A percentile compares a stretch with the other conserved stretches of the same genome.
These are phyloP conservation scores for Philopotamus ludificatus DNA, from an alignment of 1,140 invertebrate genomes.

Conservation along the genomic window DNA sequence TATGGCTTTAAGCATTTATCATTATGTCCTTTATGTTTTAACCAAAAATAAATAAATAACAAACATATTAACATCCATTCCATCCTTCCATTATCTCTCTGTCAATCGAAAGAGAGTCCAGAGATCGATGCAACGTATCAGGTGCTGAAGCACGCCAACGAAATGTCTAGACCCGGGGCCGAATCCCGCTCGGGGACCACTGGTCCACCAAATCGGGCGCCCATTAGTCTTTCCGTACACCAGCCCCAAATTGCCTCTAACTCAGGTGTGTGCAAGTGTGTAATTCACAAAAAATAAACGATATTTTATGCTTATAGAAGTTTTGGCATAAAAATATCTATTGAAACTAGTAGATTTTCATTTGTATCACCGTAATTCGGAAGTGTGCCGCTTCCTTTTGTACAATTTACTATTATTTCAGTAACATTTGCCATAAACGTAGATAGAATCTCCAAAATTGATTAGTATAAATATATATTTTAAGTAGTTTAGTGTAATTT, in stretches of 20 bases:
- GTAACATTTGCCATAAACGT: too few relatives aligned
- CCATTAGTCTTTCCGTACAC: conserved; percentile 49
- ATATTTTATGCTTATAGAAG: neutral
- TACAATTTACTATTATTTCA: too few relatives aligned
- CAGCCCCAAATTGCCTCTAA: conserved; percentile 55
- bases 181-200: conserved; percentile 47
- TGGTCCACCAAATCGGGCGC: conserved; percentile 47
- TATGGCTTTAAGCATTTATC: too few relatives aligned
- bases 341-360: too few relatives aligned
- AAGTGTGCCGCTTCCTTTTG: too few relatives aligned
- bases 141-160: conserved; percentile 88
- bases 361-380: too few relatives aligned
- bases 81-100: neutral
- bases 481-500: too few relatives aligned
- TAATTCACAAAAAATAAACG: neutral
- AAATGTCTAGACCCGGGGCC: conserved; percentile 65
- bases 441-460: too few relatives aligned
- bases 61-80: neutral
- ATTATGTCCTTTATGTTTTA: too few relatives aligned
- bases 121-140: conserved; percentile 90
- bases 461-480: too few relatives aligned
- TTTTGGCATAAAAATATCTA: neutral
- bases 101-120: conserved; percentile 46
- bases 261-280: conserved; percentile 52
- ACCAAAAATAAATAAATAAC: too few relatives aligned